A percentile compares a stretch with the other conserved stretches of the same genome.
phyloP scores from a whole-genome alignment of 2,113 vertebrate genomes.

The Arvicanthis niloticus region DNA sequence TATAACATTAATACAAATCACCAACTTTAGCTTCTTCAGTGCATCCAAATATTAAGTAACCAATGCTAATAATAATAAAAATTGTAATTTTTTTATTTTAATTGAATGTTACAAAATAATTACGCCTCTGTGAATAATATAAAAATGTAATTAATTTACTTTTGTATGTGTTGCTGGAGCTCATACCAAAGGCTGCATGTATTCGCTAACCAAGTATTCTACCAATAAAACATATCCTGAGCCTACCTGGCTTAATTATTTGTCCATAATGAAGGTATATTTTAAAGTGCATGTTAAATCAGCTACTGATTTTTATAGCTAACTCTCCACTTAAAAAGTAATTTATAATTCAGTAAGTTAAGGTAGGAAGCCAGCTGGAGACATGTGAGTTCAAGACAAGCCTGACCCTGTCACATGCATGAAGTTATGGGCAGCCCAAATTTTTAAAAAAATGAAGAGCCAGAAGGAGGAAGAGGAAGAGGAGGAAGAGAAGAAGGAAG shows the following conservation, averaged over 20 bases:
- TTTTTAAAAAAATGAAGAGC: not conserved
- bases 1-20: not conserved
- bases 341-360: not conserved
- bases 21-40: not conserved
- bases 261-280: not conserved
- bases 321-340: not conserved
- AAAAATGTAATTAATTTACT: not conserved
- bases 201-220: not conserved
- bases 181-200: not conserved
- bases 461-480: too few relatives aligned
- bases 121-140: not conserved
- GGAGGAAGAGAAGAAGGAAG: too few relatives aligned
- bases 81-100: not conserved
- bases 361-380: not conserved
- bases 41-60: not conserved
- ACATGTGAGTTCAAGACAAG: not conserved
- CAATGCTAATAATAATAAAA: constrained; percentile 20
- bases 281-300: not conserved
- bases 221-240: not conserved
- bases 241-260: not conserved
- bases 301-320: not conserved
- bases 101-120: not conserved
- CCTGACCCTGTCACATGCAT: not conserved
- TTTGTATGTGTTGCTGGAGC: not conserved
- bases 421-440: not conserved